Conservation (phyloP, 2,888 invertebrate species). For the Cotesia congregata region DNA sequence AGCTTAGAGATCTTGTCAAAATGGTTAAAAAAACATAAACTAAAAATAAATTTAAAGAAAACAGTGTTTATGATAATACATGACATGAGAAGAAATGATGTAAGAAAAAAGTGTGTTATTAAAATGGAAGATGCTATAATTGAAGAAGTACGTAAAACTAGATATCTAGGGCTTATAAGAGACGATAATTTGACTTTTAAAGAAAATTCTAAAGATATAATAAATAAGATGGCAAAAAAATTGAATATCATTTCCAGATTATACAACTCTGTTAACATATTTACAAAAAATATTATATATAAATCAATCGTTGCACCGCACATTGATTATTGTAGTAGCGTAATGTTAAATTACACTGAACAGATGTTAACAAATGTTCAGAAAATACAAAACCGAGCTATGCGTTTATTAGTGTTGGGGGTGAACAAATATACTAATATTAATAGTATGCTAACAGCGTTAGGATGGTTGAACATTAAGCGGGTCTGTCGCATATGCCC, state of each 20-base stretch:
- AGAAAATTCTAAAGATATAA: not conserved
- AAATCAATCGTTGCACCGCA: not conserved
- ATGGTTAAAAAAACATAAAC: not conserved
- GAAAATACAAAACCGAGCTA: not conserved
- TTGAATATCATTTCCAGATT: not conserved
- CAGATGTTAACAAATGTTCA: not conserved
- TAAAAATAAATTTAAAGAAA: not conserved
- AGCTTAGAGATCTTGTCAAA: too few species aligned
- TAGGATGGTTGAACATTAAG: too few species aligned
- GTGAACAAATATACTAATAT: not conserved
- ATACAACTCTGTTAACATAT: not conserved
- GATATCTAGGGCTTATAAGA: not conserved
- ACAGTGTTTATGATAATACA: not conserved
- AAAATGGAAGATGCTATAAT: not conserved
- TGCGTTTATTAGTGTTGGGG: not conserved
- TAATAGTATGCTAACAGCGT: too few species aligned
- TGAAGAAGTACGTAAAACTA: not conserved
- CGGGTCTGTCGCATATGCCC: too few species aligned
- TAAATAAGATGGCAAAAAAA: not conserved
- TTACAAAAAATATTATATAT: not conserved
- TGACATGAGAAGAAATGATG: not conserved
- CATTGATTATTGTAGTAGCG: not conserved
- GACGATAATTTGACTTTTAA: not conserved
- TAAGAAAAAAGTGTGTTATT: not conserved
- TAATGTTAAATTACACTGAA: not conserved